A percentile compares a stretch with the other conserved stretches of the same genome.
phyloP scores from a whole-genome alignment of 2,888 invertebrate genomes.

The Patella ulyssiponensis region DNA sequence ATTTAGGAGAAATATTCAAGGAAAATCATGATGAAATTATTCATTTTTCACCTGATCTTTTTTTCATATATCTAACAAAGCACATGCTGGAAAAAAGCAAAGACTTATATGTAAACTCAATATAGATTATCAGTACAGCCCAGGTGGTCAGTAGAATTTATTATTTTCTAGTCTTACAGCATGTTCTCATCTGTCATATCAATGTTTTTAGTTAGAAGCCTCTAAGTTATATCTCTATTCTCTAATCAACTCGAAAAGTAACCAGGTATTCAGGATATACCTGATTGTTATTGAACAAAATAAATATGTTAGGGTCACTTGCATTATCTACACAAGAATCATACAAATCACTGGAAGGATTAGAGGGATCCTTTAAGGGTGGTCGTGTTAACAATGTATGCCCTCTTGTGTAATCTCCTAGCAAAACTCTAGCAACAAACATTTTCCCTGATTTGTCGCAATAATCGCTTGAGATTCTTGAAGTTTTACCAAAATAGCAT shows the following conservation, averaged over 20 bases:
- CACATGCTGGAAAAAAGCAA: too few relatives aligned
- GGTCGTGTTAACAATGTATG: background rate
- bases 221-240: too few relatives aligned
- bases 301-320: background rate
- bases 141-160: too few relatives aligned
- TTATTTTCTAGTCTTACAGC: too few relatives aligned
- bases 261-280: conserved; percentile 5
- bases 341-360: background rate
- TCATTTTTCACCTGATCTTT: too few relatives aligned
- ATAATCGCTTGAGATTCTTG: background rate
- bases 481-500: background rate
- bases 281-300: background rate
- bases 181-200: too few relatives aligned
- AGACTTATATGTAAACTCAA: too few relatives aligned
- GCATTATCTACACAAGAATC: background rate
- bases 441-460: background rate
- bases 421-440: background rate
- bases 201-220: too few relatives aligned
- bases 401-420: background rate
- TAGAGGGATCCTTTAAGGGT: background rate
- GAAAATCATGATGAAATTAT: too few relatives aligned
- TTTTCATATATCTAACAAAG: too few relatives aligned
- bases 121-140: too few relatives aligned
- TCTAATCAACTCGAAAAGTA: background rate
- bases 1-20: too few relatives aligned